Base-by-base conservation (phyloP, 2,888 invertebrate genomes). In the Stenchaetothrips biformis region DNA sequence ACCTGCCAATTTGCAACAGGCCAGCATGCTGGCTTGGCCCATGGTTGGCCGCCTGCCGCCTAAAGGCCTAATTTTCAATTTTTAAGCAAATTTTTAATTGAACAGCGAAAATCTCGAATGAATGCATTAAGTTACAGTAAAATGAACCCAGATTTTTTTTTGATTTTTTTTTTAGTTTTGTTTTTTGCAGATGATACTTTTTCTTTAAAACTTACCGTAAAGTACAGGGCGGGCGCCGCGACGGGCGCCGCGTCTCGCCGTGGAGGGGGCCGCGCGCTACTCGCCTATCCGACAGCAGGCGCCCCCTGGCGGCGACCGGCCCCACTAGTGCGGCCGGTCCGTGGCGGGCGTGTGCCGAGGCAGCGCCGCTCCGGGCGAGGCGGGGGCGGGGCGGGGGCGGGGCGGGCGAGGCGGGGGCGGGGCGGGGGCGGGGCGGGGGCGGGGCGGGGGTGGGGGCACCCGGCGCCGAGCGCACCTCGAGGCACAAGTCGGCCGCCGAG, bases 321-420 rank as follows among this genome's bases (percentile, higher is more conserved):
- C 67, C n/a, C 0, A n/a, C 67, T 21, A 67, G 67, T 8, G 37
- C 62, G 9, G 4, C 67, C 62, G 9, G 4, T 21, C 21, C 67
- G 67, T 21, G 67, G 67, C 67, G 67, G 67, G 67, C 67, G 67
- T 67, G 67, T 67, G 67, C 67, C 67, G 67, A 18, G 67, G n/a
- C n/a, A 7, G 67, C n/a, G n/a, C 67, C 9, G 67, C 67, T 53
- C 9, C 53, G 11, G 16, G 67, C 18, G 67, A 21, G n/a, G n/a
- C 18, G 67, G 67, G 6, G 53, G 13, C 2, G 53, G 2, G 53
- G 53, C 53, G 53, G 13, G 53, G 53, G 53, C 53, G 53, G 13
- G 53, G 53, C 53, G 53, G 53, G 53, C 13, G 13, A 16, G 53
- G 53, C 13, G 13, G 53, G 6, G 53, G 53, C 6, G 53, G 53